Evolutionary conservation across 2,113 vertebrate genomes (phyloP).

Genomic region (Ictidomys tridecemlineatus): DNA sequence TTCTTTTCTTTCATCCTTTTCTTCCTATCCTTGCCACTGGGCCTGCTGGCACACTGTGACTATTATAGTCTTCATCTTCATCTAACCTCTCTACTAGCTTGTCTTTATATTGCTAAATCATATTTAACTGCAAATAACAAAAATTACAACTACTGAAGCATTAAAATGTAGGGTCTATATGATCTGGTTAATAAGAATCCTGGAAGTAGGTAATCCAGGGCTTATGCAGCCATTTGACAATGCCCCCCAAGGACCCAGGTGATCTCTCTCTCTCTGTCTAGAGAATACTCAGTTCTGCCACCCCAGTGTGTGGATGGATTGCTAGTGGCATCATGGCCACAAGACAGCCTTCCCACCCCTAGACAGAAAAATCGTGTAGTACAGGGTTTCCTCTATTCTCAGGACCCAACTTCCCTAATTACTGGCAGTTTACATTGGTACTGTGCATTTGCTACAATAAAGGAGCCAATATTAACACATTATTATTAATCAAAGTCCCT

Average conservation of each 20-base stretch:
- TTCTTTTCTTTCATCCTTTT: not conserved
- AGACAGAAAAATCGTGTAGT: not conserved
- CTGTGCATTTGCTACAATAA: not conserved
- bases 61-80: not conserved
- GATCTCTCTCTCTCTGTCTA: not conserved
- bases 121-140: not conserved
- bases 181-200: not conserved
- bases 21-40: not conserved
- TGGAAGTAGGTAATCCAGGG: not conserved
- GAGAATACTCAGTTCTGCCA: not conserved
- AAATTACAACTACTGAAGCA: not conserved
- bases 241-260: not conserved
- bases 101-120: not conserved
- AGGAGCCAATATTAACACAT: not conserved
- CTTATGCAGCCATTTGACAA: not conserved
- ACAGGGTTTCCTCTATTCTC: not conserved
- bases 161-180: not conserved
- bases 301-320: not conserved
- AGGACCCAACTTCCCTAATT: not conserved
- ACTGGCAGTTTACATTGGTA: not conserved
- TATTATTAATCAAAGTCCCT: not conserved
- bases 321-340: not conserved
- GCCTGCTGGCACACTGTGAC: not conserved
- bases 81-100: not conserved
- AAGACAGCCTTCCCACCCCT: too few species aligned